Evolutionary conservation across 2,888 invertebrate species (phyloP).

Genomic region (Helleia helle): DNA sequence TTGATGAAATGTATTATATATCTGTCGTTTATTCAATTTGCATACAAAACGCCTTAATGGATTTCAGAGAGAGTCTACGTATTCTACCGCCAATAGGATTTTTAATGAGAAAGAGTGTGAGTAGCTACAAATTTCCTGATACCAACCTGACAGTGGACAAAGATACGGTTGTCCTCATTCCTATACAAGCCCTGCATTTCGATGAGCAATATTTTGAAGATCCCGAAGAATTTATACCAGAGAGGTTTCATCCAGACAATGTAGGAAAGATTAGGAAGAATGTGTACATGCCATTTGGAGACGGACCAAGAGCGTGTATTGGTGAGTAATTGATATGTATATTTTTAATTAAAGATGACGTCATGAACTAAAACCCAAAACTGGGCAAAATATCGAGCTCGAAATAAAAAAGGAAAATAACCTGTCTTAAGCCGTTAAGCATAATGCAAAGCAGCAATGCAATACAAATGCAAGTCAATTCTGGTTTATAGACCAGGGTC

Average conservation of each 20-base stretch:
- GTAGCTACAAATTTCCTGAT: conserved; percentile 17
- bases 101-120: conserved; percentile 16
- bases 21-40: too few species aligned
- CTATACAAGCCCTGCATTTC: conserved; percentile 25
- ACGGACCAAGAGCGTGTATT: conserved; percentile 19
- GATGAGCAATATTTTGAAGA: conserved; percentile 27
- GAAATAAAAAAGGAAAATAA: too few species aligned
- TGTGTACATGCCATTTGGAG: conserved; percentile 19
- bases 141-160: conserved; percentile 18
- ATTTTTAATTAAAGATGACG: too few species aligned
- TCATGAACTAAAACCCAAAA: too few species aligned
- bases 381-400: too few species aligned
- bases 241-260: conserved; percentile 24
- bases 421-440: too few species aligned
- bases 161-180: conserved; percentile 15
- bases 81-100: conserved; percentile 16
- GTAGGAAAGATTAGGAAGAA: conserved; percentile 12
- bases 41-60: not conserved
- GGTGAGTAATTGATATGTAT: conserved; percentile 9
- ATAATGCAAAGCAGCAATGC: too few species aligned
- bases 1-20: too few species aligned
- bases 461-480: too few species aligned
- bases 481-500: too few species aligned
- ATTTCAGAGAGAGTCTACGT: conserved; percentile 33
- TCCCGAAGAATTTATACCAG: conserved; percentile 27